A percentile compares a stretch with the other conserved stretches of the same genome.
Conservation (phyloP, 2,797 vertebrate genomes). For the Sebastes variabilis region DNA sequence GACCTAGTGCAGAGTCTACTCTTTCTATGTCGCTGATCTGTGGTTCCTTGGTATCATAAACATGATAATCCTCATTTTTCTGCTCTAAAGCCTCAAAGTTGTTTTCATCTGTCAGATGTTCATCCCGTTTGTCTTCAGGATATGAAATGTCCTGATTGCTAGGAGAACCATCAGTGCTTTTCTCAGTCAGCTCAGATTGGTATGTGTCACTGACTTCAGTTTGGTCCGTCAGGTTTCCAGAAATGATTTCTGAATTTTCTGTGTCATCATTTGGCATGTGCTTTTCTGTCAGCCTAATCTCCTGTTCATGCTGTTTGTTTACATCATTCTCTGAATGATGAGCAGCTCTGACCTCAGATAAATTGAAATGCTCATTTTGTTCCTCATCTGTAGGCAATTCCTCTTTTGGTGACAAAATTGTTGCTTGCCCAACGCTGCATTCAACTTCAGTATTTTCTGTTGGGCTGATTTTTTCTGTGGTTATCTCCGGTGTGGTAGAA, state of each 20-base stretch:
- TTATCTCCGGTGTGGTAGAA: not conserved
- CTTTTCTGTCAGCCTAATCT: not conserved
- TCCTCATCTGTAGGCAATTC: not conserved
- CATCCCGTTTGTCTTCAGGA: not conserved
- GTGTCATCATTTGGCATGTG: not conserved
- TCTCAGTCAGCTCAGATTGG: not conserved
- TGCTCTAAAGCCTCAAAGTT: not conserved
- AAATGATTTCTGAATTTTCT: not conserved
- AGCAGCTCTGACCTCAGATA: not conserved
- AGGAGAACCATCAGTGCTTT: not conserved
- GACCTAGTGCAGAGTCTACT: not conserved
- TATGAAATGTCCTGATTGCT: not conserved
- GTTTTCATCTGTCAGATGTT: not conserved
- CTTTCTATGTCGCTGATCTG: not conserved
- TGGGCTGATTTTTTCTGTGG: not conserved
- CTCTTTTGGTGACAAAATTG: not conserved
- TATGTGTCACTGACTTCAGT: not conserved
- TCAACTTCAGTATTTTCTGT: not conserved
- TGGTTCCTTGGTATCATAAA: not conserved
- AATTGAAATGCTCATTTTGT: not conserved
- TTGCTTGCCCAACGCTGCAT: not conserved
- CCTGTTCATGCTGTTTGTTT: not conserved
- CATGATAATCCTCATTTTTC: not conserved
- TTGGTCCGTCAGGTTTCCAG: slow-evolving; percentile 2
- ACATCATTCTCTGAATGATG: slow-evolving; percentile 1